phyloP scores from a whole-genome alignment of 2,888 invertebrate species.

The Seladonia tumulorum region DNA sequence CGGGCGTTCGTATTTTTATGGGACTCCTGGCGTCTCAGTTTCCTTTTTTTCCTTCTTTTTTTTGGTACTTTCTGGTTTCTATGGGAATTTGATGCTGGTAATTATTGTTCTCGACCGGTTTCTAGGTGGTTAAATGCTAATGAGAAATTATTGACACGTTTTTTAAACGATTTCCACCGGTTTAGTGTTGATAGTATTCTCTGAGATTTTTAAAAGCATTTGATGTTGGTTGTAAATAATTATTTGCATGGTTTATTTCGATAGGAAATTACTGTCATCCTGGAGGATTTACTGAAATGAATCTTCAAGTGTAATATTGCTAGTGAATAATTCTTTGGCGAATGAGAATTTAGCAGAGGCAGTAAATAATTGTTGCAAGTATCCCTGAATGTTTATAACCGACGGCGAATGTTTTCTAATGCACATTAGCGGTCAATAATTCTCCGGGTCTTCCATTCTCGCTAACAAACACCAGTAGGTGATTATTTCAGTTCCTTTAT shows the following conservation, averaged over 20 bases:
- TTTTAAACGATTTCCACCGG: background rate
- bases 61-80: background rate
- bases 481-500: background rate
- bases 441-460: background rate
- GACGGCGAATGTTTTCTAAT: background rate
- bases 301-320: too few species aligned
- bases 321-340: background rate
- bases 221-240: too few species aligned
- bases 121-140: too few species aligned
- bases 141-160: background rate
- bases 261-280: too few species aligned
- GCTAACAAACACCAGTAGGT: background rate
- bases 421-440: background rate
- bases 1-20: background rate
- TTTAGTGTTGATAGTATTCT: too few species aligned
- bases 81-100: background rate
- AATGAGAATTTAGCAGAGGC: background rate
- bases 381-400: too few species aligned
- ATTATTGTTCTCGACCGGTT: background rate
- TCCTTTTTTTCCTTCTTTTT: background rate
- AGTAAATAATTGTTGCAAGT: background rate
- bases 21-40: background rate
- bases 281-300: background rate
- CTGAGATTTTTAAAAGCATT: too few species aligned
- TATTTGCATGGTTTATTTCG: too few species aligned